Conservation (phyloP, 2,888 invertebrate genomes). For the Atrina japonica region DNA sequence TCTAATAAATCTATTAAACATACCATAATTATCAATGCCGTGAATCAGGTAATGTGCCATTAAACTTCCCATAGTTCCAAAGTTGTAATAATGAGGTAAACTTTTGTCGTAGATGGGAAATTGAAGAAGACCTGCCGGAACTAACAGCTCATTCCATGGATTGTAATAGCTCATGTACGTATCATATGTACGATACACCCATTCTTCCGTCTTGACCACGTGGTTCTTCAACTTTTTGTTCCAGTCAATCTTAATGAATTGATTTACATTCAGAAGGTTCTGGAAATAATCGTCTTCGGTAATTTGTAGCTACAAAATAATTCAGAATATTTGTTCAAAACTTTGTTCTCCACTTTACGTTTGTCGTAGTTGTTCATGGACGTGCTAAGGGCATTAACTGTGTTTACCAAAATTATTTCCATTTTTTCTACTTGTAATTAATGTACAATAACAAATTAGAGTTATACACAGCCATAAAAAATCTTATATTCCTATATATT, state of each 20-base stretch:
- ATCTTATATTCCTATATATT: no score
- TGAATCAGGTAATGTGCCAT: conserved; percentile 68
- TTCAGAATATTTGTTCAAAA: not conserved
- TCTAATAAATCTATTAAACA: no score
- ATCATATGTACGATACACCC: conserved; percentile 63
- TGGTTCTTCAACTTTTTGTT: conserved; percentile 53
- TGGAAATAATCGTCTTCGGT: conserved; percentile 83
- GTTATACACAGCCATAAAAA: no score
- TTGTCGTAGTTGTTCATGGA: not conserved
- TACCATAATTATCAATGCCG: conserved; percentile 72
- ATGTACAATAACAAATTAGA: no score
- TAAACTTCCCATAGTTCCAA: conserved; percentile 71
- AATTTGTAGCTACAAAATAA: conserved; percentile 81
- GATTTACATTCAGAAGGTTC: conserved; percentile 82
- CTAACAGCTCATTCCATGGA: conserved; percentile 73
- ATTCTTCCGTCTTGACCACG: conserved; percentile 59
- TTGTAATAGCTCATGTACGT: conserved; percentile 62
- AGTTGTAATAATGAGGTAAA: conserved; percentile 71
- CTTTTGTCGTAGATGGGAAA: conserved; percentile 72
- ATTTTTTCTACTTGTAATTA: no score
- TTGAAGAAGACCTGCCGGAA: conserved; percentile 74
- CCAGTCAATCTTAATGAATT: conserved; percentile 79
- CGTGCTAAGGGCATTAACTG: no score
- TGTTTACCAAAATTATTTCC: no score
- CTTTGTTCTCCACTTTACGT: not conserved